These are phyloP conservation scores for Alces alces DNA, from an alignment of 2,113 vertebrate genomes.

Conservation along the genomic window DNA sequence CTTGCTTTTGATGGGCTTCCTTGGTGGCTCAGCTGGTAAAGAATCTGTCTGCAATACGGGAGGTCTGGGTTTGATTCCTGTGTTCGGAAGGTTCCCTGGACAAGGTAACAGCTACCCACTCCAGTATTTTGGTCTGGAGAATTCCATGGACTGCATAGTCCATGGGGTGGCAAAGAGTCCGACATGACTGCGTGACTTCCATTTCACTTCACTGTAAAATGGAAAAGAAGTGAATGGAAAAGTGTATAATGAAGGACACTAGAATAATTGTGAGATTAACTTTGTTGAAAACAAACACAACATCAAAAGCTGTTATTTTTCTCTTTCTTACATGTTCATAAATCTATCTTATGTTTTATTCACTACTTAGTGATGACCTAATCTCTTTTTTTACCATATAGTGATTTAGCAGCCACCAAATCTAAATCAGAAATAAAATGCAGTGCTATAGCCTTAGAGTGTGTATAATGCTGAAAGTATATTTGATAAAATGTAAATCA, in stretches of 20 bases:
- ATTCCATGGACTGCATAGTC: not conserved
- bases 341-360: not conserved
- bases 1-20: not conserved
- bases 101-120: not conserved
- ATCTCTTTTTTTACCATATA: not conserved
- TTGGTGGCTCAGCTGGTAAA: not conserved
- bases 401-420: not conserved
- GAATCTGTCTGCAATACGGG: not conserved
- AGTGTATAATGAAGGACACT: not conserved
- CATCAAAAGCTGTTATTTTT: not conserved
- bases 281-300: not conserved
- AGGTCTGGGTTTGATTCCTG: not conserved
- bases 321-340: not conserved
- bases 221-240: not conserved
- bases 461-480: not conserved
- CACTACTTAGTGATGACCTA: not conserved
- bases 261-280: not conserved
- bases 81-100: not conserved
- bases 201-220: not conserved
- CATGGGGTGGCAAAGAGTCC: not conserved
- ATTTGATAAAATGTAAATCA: slow-evolving; percentile 45
- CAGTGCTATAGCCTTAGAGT: not conserved
- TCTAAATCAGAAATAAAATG: not conserved
- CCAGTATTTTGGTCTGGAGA: not conserved
- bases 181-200: not conserved